phyloP scores from a whole-genome alignment of 2,113 vertebrate genomes.

The Speoplatyrhinus poulsoni region DNA sequence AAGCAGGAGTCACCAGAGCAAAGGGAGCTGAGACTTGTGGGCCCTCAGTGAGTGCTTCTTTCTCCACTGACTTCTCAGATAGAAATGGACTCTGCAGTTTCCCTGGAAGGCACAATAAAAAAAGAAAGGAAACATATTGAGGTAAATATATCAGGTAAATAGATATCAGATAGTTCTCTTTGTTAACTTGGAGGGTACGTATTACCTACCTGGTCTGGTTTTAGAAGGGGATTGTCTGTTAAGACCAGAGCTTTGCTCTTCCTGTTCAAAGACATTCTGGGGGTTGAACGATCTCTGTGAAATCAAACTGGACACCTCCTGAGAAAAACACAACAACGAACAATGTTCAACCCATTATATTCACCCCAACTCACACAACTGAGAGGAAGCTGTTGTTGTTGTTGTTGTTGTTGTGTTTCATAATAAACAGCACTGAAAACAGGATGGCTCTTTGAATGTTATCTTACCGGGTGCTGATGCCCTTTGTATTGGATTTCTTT shows the following conservation, averaged over 20 bases:
- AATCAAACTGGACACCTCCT: constrained; percentile 79
- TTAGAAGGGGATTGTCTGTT: not conserved
- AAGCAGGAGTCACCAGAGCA: not conserved
- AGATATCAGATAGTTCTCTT: not conserved
- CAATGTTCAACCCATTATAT: not conserved
- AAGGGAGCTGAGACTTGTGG: not conserved
- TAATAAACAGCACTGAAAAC: not conserved
- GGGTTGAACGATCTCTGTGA: constrained; percentile 80
- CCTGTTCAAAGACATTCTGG: constrained; percentile 86
- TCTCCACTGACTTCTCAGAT: constrained; percentile 71
- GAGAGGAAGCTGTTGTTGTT: not conserved
- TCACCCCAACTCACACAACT: too few species aligned
- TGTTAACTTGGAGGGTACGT: not conserved
- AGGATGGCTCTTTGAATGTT: not conserved
- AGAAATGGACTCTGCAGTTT: constrained; percentile 84
- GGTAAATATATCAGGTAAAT: too few species aligned
- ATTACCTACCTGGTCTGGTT: constrained; percentile 76
- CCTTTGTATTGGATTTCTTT: constrained; percentile 37
- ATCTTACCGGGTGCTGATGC: constrained; percentile 36
- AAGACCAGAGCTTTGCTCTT: constrained; percentile 71
- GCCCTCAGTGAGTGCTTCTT: constrained; percentile 16
- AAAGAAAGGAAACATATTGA: not conserved
- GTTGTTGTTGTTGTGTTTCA: not conserved
- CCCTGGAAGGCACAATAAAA: constrained; percentile 68
- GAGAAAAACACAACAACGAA: constrained; percentile 2